phyloP scores from a whole-genome alignment of 2,113 vertebrate species.

The Pseudopipra pipra region DNA sequence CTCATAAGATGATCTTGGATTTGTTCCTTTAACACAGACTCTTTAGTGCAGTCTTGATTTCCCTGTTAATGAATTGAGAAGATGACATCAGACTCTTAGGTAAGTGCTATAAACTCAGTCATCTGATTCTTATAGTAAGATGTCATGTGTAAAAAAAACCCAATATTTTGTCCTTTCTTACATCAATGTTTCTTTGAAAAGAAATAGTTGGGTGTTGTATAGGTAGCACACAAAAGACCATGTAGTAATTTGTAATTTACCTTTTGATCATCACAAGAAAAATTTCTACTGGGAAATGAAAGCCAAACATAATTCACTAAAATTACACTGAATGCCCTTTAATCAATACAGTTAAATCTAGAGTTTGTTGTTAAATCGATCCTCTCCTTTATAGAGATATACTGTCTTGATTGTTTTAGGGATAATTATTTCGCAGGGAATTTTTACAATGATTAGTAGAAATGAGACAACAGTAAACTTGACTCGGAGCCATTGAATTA shows the following conservation, averaged over 20 bases:
- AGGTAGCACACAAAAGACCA: slow-evolving; percentile 53
- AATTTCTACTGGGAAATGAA: slow-evolving; percentile 82
- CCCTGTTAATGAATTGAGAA: slow-evolving; percentile 72
- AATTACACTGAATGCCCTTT: slow-evolving; percentile 78
- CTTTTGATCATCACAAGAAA: slow-evolving; percentile 73
- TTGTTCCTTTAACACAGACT: slow-evolving; percentile 72
- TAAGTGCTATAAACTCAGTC: slow-evolving; percentile 67
- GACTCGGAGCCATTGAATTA: slow-evolving; percentile 65
- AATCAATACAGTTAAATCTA: slow-evolving; percentile 88
- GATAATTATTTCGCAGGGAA: slow-evolving; percentile 77
- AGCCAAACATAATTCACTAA: slow-evolving; percentile 80
- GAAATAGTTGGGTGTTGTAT: slow-evolving; percentile 28
- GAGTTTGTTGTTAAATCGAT: slow-evolving; percentile 88
- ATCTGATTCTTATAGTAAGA: slow-evolving; percentile 57
- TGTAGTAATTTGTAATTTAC: slow-evolving; percentile 62
- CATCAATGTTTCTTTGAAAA: slow-evolving; percentile 39
- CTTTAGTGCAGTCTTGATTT: slow-evolving; percentile 64
- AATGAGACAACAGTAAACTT: slow-evolving; percentile 75
- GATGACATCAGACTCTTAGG: slow-evolving; percentile 69
- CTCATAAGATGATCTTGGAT: slow-evolving; percentile 73
- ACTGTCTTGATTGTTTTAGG: slow-evolving; percentile 84
- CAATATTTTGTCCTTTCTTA: slow-evolving; percentile 45
- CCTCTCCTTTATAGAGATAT: slow-evolving; percentile 77
- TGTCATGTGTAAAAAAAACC: slow-evolving; percentile 38
- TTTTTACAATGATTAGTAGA: slow-evolving; percentile 78